Percentiles rank a stretch among this genome's conserved stretches.
Evolutionary conservation across 2,797 vertebrate genomes (phyloP).

Genomic region (Acipenser transmontanus): DNA sequence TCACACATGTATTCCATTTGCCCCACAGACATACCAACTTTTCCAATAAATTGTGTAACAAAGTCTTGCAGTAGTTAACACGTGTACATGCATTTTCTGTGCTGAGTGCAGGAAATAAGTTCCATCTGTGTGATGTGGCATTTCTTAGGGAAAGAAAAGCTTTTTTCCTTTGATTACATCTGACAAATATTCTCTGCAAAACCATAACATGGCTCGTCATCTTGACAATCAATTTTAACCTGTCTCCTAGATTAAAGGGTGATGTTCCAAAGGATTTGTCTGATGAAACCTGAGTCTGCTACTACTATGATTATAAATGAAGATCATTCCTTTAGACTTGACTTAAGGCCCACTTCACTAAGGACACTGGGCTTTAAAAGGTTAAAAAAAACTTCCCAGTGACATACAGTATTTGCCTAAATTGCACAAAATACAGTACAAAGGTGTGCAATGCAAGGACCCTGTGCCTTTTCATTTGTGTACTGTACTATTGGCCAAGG

Average conservation of each 20-base stretch:
- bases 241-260: conserved; percentile 43
- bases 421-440: no score
- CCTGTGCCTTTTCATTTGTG: no score
- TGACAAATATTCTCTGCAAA: conserved; percentile 1
- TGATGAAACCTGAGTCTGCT: background rate
- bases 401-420: no score
- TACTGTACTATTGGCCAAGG: no score
- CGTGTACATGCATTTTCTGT: conserved; percentile 37
- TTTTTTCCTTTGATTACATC: background rate
- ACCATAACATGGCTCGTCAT: background rate
- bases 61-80: conserved; percentile 38
- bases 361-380: background rate
- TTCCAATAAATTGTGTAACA: conserved; percentile 34
- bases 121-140: conserved; percentile 35
- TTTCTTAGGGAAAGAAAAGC: conserved; percentile 14
- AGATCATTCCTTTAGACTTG: background rate
- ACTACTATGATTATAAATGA: background rate
- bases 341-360: background rate
- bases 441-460: no score
- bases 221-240: conserved; percentile 11
- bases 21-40: conserved; percentile 31
- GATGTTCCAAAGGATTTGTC: background rate
- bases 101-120: conserved; percentile 47
- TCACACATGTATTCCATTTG: conserved; percentile 34
- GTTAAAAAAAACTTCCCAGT: background rate